Conservation (phyloP, 2,113 vertebrate genomes). For the Colistium nudipinnis region DNA sequence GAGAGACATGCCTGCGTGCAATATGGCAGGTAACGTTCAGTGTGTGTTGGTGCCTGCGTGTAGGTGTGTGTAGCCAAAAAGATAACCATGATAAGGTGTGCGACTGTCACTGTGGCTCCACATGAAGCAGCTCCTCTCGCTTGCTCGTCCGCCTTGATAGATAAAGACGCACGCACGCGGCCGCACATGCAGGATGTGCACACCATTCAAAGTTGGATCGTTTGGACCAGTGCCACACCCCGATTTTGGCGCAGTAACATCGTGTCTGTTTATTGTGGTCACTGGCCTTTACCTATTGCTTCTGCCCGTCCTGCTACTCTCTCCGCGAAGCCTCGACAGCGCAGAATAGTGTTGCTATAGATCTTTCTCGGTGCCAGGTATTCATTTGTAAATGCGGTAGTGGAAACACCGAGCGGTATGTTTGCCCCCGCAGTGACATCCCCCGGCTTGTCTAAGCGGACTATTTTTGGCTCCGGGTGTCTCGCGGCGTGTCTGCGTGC, state of each 20-base stretch:
- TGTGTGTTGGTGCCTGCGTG: background rate
- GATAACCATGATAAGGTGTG: slow-evolving; percentile 44
- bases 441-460: background rate
- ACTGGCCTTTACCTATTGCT: background rate
- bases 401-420: background rate
- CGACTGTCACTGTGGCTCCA: slow-evolving; percentile 28
- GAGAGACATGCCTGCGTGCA: background rate
- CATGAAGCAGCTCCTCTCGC: slow-evolving; percentile 34
- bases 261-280: slow-evolving; percentile 3
- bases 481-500: slow-evolving; percentile 2
- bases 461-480: slow-evolving; percentile 19
- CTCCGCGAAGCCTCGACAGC: background rate
- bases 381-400: background rate
- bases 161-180: slow-evolving; percentile 37
- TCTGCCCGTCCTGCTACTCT: slow-evolving; percentile 1
- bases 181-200: slow-evolving; percentile 1
- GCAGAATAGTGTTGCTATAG: background rate
- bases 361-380: background rate
- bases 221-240: background rate
- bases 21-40: slow-evolving; percentile 5
- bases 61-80: slow-evolving; percentile 19
- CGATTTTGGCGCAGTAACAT: background rate
- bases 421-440: background rate
- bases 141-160: slow-evolving; percentile 37
- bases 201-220: slow-evolving; percentile 18